Evolutionary conservation across 2,113 vertebrate genomes (phyloP), one percentile per base, ranked within the genome.

Genomic region (Caranx ignobilis): DNA sequence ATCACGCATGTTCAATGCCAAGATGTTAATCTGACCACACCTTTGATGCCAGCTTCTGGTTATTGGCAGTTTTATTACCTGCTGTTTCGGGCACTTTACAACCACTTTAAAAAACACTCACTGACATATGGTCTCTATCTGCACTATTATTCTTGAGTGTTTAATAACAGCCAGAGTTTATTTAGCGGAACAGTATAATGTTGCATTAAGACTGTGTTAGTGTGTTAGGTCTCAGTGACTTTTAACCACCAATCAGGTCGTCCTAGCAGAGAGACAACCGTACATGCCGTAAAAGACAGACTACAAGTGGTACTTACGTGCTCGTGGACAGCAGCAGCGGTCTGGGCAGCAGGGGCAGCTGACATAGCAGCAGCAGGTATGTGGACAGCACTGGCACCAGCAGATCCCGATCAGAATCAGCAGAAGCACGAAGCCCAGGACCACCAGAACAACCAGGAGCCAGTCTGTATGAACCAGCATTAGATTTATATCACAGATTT

Each of bases 351-450:
- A 98, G 47, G 97, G 97, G 71, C 97, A 98, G 43, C 96, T 95
- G 81, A 98, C 77, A 10, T 96, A 97, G 73, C 97, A 98, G 93
- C 97, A 97, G 89, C 97, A 98, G 16, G 96, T 97, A 62, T 98
- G 97, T 2, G 97, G 97, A 77, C 97, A 98, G 79, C 97, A 98
- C 91, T 98, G 97, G 45, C 97, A 98, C 96, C 97, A 98, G 89
- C 97, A 98, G 92, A 98, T 96, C 50, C 95, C 94, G 1, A 97
- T 93, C 64, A 97, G 89, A 16, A 97, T 85, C 79, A 97, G 68
- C 67, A 97, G 15, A 26, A 97, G 75, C 48, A 97, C 72, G 77
- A 87, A 94, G 0, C 95, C 97, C 12, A 97, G 37, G 6, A 95
- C 93, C 71, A 98, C 95, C 77, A 98, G 61, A 0, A 96, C 87